Base-by-base conservation (phyloP, 2,888 invertebrate genomes). In the Lydus trimaculatus region DNA sequence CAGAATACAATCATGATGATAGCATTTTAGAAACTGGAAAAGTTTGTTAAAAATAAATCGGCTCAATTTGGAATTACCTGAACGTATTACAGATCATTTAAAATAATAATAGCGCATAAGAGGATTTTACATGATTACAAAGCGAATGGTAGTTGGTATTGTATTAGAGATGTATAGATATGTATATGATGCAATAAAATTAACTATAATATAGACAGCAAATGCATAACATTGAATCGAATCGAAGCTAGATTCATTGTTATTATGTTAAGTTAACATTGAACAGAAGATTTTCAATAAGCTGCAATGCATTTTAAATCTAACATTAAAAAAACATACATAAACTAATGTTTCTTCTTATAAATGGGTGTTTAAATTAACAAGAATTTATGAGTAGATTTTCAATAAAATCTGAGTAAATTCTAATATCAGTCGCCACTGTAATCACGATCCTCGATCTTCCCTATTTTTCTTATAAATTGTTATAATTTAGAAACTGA, bases 41-140 rank as follows among this genome's bases (percentile, higher is more conserved):
- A 56, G 25, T 56, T 56, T 28, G 25, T 56, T 56, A 56, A 56
- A 56, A 56, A 56, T 56, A 56, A 56, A 56, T 56, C 56, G 56
- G 56, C 56, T 56, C 56, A 56, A 28, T 1, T 28, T 28, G 25
- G 25, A 28, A 56, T 56, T 56, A 56, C 56, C 28, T 56, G 56
- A 15, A 56, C 28, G 56, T 56, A 56, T 56, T 56, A 56, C 56
- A 25, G 28, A 15, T 56, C 15, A 28, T 56, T 56, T 15, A 28
- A 28, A 56, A 56, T 56, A 56, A 56, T 56, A 56, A 56, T 28
- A 56, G 28, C 1, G 3, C 56, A 15, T 28, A 56, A 56, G 56
- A 56, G 28, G 56, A 56, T 56, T 56, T 56, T 56, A 25, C 9
- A 56, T 25, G 23, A 23, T 52, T 23, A 52, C 52, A 23, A 52